phyloP scores from a whole-genome alignment of 2,797 vertebrate species.

The Pogoniulus pusillus region DNA sequence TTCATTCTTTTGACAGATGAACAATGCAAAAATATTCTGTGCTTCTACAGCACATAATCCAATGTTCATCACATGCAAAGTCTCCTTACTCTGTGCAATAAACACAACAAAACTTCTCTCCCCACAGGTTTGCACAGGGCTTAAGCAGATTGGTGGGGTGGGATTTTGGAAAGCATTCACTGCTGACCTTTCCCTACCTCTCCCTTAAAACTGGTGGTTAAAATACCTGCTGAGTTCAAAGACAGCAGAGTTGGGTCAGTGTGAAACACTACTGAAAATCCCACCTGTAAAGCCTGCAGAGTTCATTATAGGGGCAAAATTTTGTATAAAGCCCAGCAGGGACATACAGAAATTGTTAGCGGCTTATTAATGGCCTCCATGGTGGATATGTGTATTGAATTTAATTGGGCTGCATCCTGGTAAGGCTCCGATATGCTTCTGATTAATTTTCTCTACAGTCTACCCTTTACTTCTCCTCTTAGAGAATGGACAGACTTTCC shows the following conservation, averaged over 20 bases:
- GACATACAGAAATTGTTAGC: conserved; percentile 50
- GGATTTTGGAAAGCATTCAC: conserved; percentile 14
- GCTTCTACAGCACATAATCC: background rate
- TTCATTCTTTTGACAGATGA: background rate
- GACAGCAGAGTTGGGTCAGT: conserved; percentile 29
- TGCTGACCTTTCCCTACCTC: conserved; percentile 33
- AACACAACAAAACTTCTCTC: background rate
- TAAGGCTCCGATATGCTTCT: conserved; percentile 38
- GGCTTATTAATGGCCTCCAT: conserved; percentile 57
- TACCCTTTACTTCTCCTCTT: conserved; percentile 8
- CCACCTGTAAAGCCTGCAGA: conserved; percentile 60
- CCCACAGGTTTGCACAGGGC: rapidly evolving
- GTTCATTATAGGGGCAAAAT: conserved; percentile 60
- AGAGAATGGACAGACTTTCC: background rate
- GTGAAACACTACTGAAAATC: conserved; percentile 50
- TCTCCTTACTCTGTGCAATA: background rate
- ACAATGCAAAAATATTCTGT: conserved; percentile 4
- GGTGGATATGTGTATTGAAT: conserved; percentile 39
- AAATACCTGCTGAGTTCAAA: conserved; percentile 63
- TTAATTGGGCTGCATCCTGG: conserved; percentile 56
- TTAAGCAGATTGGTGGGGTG: background rate
- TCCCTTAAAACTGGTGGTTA: background rate
- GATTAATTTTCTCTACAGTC: conserved; percentile 45
- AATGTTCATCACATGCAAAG: background rate
- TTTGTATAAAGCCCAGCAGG: conserved; percentile 57